Evolutionary conservation across 2,797 vertebrate genomes (phyloP).

Genomic region (Lateolabrax maculatus): DNA sequence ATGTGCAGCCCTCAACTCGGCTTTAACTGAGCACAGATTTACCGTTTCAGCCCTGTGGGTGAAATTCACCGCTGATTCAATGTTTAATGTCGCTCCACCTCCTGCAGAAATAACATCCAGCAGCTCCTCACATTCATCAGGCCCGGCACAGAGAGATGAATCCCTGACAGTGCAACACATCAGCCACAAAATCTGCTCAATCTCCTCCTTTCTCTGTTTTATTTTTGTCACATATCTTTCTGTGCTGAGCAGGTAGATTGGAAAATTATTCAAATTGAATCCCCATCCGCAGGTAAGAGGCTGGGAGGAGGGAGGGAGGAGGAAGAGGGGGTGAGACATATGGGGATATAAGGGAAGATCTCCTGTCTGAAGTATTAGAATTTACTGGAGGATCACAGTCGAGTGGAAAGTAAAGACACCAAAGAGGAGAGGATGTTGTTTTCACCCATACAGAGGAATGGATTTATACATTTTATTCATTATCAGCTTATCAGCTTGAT

Average conservation of each 20-base stretch:
- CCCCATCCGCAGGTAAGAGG: conserved; percentile 6
- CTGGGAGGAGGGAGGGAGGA: background rate
- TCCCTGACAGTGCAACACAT: conserved; percentile 37
- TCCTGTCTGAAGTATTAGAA: conserved; percentile 9
- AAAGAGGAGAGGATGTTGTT: background rate
- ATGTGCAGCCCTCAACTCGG: background rate
- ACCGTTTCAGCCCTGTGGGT: conserved; percentile 47
- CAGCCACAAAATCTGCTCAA: conserved; percentile 38
- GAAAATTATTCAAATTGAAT: conserved; percentile 57
- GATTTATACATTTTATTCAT: background rate
- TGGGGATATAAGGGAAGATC: conserved; percentile 5
- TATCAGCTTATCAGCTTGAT: background rate
- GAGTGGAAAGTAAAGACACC: conserved; percentile 4
- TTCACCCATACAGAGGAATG: background rate
- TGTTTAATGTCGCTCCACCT: conserved; percentile 63
- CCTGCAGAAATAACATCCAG: conserved; percentile 69
- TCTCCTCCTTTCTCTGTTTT: conserved; percentile 29
- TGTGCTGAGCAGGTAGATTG: conserved; percentile 46
- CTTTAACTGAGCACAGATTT: conserved; percentile 57
- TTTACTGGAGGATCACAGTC: conserved; percentile 1
- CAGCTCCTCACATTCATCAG: conserved; percentile 66
- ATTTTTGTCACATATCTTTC: conserved; percentile 19
- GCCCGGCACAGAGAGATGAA: conserved; percentile 43
- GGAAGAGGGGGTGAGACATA: background rate
- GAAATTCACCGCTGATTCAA: conserved; percentile 55